Evolutionary conservation across 2,797 vertebrate species (phyloP).

Genomic region (Hemibagrus guttatus): DNA sequence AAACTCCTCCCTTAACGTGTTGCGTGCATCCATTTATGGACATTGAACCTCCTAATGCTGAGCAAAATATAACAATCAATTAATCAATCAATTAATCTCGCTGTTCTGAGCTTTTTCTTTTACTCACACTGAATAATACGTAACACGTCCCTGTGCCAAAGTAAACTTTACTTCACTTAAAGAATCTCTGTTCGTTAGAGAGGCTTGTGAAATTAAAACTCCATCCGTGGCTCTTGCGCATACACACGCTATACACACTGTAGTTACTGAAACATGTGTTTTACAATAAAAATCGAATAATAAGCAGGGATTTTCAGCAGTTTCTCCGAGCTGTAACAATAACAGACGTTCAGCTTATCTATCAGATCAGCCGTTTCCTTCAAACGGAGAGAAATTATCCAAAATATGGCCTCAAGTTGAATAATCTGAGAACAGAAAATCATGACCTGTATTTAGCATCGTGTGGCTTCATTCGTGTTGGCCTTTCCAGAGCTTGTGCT

Average conservation of each 20-base stretch:
- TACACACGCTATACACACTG: too few relatives aligned
- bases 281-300: neutral
- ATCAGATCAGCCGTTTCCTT: neutral
- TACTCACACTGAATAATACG: neutral
- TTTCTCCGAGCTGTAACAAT: neutral
- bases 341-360: neutral
- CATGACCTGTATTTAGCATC: neutral
- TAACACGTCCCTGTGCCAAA: neutral
- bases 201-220: neutral
- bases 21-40: too few relatives aligned
- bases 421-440: neutral
- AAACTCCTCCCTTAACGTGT: too few relatives aligned
- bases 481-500: neutral
- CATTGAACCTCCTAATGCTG: neutral
- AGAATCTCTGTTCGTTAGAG: neutral
- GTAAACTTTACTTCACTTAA: neutral
- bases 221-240: neutral
- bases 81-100: neutral
- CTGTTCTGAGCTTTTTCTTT: neutral
- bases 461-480: neutral
- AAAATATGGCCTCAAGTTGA: neutral
- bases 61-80: neutral
- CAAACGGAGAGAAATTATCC: conserved; percentile 1
- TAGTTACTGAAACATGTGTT: neutral
- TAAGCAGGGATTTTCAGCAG: neutral